A percentile compares a stretch with the other conserved stretches of the same genome.
phyloP scores from a whole-genome alignment of 2,113 vertebrate species.

The Excalfactoria chinensis region DNA sequence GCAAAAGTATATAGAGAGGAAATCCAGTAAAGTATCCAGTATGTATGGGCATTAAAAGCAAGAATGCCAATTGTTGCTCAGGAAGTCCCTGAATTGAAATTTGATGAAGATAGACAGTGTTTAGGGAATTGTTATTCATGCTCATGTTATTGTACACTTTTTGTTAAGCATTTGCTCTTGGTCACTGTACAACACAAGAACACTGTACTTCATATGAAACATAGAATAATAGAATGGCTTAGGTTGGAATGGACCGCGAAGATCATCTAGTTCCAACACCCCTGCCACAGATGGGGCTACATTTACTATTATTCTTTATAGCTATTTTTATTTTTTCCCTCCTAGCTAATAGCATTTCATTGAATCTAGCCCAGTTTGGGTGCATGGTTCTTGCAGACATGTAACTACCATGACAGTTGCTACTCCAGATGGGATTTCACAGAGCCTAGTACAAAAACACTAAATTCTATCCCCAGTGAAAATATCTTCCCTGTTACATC shows the following conservation, averaged over 20 bases:
- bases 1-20: background rate
- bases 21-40: background rate
- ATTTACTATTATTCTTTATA: background rate
- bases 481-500: background rate
- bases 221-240: too few relatives aligned
- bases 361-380: background rate
- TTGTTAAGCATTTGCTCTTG: background rate
- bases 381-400: background rate
- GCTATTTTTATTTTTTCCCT: background rate
- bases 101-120: background rate
- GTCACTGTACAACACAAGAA: background rate
- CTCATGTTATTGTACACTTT: background rate
- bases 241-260: too few relatives aligned
- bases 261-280: too few relatives aligned
- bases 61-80: background rate
- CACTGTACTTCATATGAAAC: background rate
- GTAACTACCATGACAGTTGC: background rate
- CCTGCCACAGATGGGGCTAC: too few relatives aligned
- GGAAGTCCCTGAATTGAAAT: background rate
- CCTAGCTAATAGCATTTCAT: background rate
- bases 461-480: background rate
- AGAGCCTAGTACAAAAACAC: background rate
- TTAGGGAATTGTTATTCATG: background rate
- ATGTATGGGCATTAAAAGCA: background rate
- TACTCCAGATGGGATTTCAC: background rate